phyloP scores from a whole-genome alignment of 2,797 vertebrate genomes.

The Silurus lanzhouensis region DNA sequence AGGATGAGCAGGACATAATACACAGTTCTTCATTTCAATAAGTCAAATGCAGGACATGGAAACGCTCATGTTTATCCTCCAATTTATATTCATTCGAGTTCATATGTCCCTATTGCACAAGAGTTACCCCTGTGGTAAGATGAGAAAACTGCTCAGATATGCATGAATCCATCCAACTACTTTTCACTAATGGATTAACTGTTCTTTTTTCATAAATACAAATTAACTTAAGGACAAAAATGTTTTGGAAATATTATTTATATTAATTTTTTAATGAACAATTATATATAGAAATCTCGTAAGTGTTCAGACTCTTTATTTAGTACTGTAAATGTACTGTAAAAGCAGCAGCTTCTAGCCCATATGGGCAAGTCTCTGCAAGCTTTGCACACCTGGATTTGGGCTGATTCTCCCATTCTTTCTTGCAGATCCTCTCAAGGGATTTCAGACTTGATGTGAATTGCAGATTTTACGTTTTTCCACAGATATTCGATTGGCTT shows the following conservation, averaged over 20 bases:
- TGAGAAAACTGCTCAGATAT: background rate
- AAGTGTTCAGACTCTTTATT: background rate
- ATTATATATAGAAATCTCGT: background rate
- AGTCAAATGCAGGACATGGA: conserved; percentile 21
- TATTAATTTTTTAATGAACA: background rate
- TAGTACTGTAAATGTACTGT: background rate
- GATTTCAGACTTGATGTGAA: background rate
- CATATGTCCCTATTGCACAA: background rate
- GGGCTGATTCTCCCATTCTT: background rate
- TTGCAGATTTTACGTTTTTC: background rate
- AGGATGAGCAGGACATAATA: background rate
- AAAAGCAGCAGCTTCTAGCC: background rate
- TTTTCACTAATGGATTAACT: background rate
- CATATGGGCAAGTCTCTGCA: background rate
- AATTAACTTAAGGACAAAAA: background rate
- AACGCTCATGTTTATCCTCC: background rate
- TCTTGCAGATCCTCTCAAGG: background rate
- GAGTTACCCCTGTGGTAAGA: background rate
- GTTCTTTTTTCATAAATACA: background rate
- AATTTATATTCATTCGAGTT: background rate
- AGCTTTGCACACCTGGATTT: background rate
- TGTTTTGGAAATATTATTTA: background rate
- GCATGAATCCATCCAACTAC: background rate
- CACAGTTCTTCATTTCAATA: conserved; percentile 1
- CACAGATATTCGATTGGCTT: background rate